Percentiles rank a stretch among this genome's conserved stretches.
Conservation (phyloP, 2,888 invertebrate species). For the Nephrotoma guestfalica region DNA sequence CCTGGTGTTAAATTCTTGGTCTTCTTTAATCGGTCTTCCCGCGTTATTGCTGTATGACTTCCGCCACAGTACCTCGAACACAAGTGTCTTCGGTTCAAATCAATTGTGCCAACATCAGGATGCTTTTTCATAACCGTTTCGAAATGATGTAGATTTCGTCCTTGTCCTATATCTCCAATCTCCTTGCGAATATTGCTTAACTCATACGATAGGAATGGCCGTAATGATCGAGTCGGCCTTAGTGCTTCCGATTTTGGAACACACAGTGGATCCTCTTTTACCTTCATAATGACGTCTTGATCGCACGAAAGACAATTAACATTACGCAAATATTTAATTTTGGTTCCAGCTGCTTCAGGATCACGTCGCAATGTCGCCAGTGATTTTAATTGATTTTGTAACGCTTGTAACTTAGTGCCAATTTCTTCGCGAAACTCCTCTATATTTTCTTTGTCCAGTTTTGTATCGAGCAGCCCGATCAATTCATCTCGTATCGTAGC, state of each 20-base stretch:
- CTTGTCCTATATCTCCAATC: conserved; percentile 11
- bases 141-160: conserved; percentile 32
- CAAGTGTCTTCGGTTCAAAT: conserved; percentile 29
- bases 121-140: conserved; percentile 28
- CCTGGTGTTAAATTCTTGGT: not conserved
- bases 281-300: conserved; percentile 55
- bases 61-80: conserved; percentile 68
- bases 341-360: conserved; percentile 58
- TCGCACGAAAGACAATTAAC: conserved; percentile 67
- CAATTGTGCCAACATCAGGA: conserved; percentile 15
- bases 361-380: conserved; percentile 43
- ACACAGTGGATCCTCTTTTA: conserved; percentile 35
- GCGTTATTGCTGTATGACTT: conserved; percentile 56
- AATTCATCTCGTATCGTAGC: conserved; percentile 51
- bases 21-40: not conserved
- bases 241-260: conserved; percentile 37
- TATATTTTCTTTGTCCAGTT: conserved; percentile 50
- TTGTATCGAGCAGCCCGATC: conserved; percentile 48
- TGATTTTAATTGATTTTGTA: conserved; percentile 47
- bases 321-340: conserved; percentile 49
- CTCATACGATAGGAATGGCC: conserved; percentile 58
- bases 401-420: conserved; percentile 39
- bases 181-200: conserved; percentile 37
- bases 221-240: conserved; percentile 44
- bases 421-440: conserved; percentile 49